Evolutionary conservation across 2,113 vertebrate species (phyloP), one percentile per base, ranked within the genome.

Genomic region (Glaucomys volans): DNA sequence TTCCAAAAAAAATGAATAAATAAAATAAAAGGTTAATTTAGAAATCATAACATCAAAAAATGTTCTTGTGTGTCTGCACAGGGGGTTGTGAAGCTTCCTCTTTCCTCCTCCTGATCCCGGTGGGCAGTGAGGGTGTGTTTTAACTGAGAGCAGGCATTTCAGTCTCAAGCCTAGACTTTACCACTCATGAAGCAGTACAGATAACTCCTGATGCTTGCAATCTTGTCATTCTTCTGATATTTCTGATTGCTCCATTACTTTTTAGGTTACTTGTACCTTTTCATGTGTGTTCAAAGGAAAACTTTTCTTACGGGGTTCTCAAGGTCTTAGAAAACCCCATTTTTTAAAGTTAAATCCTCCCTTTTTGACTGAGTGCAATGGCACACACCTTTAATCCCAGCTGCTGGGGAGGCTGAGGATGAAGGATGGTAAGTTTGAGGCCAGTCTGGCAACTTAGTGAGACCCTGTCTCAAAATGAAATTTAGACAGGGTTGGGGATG

Each of bases 191-290:
- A 80, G 83, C 24, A 2, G 10, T 3, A 10, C 4, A 16, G 77
- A 1, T 20, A 14, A 24, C 0, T 2, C 16, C 44, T 18, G 0
- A 35, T 5, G 3, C 18, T n/a, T 7, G 16, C 4, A 10, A 44
- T 42, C 40, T 40, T 47, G 50, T 20, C 1, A 0, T 72, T 30
- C 28, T 66, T 4, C 26, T 59, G 76, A 6, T 66, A 52, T 44
- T 71, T 88, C 57, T 57, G 18, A 50, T 26, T 1, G 20, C 37
- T 22, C 8, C 1, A 11, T 85, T 75, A 62, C 64, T 75, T 69
- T 90, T 90, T 59, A 83, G 86, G 32, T 16, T 35, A 17, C 42
- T 20, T 74, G 0, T 59, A 64, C 11, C 42, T 87, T 83, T 28
- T 52, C 22, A 57, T 30, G 12, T 67, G 35, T 66, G 26, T 77